Percentiles rank a stretch among this genome's conserved stretches.
These are phyloP conservation scores for Catharus ustulatus DNA, from an alignment of 2,797 vertebrate species.

Conservation along the genomic window DNA sequence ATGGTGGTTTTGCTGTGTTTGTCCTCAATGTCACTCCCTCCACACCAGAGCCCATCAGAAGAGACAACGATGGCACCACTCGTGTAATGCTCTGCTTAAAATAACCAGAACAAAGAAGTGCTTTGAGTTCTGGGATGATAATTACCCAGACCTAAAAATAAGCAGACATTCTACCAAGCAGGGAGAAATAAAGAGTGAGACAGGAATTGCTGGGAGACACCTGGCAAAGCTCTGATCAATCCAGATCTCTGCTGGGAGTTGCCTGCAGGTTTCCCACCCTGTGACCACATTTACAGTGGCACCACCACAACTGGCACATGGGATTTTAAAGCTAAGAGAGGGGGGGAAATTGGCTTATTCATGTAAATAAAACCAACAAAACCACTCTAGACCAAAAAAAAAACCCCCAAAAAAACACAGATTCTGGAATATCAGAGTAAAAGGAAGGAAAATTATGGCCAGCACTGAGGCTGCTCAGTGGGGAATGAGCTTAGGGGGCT, in stretches of 20 bases:
- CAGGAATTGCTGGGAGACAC: neutral
- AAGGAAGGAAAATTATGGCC: neutral
- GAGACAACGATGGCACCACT: neutral
- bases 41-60: neutral
- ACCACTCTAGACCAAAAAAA: neutral
- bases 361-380: neutral
- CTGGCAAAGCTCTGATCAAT: neutral
- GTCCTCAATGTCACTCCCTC: neutral
- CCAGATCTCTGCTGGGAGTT: neutral
- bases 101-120: slow-evolving; percentile 31
- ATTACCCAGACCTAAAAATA: slow-evolving; percentile 57
- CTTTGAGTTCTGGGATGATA: slow-evolving; percentile 1
- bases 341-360: fast-evolving
- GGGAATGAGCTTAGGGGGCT: neutral
- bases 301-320: neutral
- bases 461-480: neutral
- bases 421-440: neutral
- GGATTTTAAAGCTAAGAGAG: neutral
- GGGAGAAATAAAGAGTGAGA: neutral
- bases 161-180: neutral
- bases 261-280: neutral
- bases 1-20: neutral
- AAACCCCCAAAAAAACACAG: too few relatives aligned
- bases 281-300: neutral
- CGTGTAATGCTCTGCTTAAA: neutral